phyloP scores from a whole-genome alignment of 2,797 vertebrate genomes.

The Arrhamphus sclerolepis region DNA sequence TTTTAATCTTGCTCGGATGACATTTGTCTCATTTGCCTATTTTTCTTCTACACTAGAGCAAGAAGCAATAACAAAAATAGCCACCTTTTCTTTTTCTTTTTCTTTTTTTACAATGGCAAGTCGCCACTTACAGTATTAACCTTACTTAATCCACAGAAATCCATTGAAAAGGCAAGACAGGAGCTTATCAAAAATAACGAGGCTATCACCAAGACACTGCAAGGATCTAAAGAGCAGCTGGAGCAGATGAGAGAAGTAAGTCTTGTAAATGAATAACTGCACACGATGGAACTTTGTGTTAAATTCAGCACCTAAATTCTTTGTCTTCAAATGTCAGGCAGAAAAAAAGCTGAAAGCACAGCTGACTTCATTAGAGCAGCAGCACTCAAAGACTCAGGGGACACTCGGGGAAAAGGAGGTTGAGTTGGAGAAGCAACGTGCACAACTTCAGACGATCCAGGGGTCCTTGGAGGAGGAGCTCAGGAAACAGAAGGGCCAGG shows the following conservation, averaged over 20 bases:
- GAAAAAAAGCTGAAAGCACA: slow-evolving; percentile 85
- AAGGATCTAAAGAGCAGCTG: slow-evolving; percentile 84
- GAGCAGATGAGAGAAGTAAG: slow-evolving; percentile 87
- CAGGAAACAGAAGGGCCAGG: slow-evolving; percentile 82
- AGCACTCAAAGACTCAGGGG: slow-evolving; percentile 81
- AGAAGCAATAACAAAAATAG: background rate
- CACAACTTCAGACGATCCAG: slow-evolving; percentile 83
- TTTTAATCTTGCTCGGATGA: background rate
- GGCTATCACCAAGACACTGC: slow-evolving; percentile 81
- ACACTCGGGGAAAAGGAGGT: slow-evolving; percentile 86
- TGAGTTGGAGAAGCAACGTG: slow-evolving; percentile 81
- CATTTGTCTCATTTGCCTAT: background rate
- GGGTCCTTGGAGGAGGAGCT: slow-evolving; percentile 84
- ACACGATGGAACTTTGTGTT: background rate
- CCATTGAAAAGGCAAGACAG: slow-evolving; percentile 85
- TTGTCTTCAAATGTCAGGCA: slow-evolving; percentile 69
- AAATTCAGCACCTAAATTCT: slow-evolving; percentile 10
- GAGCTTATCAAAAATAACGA: slow-evolving; percentile 87
- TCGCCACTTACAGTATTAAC: background rate
- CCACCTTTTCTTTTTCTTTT: no score
- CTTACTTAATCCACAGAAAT: slow-evolving; percentile 76
- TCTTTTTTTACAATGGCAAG: slow-evolving; percentile 10
- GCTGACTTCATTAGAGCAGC: slow-evolving; percentile 78
- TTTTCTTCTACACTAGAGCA: background rate
- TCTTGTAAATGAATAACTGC: background rate